A percentile compares a stretch with the other conserved stretches of the same genome.
These are phyloP conservation scores for Xylophagus ater DNA, from an alignment of 2,888 invertebrate genomes.

Conservation along the genomic window DNA sequence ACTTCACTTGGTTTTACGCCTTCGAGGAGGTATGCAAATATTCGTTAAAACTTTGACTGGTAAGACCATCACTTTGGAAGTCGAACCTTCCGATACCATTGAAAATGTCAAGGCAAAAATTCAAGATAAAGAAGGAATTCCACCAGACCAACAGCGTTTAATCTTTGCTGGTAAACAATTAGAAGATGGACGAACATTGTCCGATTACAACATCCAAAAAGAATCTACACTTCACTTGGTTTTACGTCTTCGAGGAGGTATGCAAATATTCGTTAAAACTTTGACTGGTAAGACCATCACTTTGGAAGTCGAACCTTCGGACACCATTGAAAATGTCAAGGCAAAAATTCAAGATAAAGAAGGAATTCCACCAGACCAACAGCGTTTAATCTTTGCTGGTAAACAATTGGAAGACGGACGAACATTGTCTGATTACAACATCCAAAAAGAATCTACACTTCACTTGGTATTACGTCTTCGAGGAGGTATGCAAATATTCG, in stretches of 20 bases:
- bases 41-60: conserved; percentile 27
- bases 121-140: conserved; percentile 14
- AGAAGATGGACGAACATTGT: conserved; percentile 13
- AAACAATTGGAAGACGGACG: conserved; percentile 14
- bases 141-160: conserved; percentile 15
- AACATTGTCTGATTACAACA: conserved; percentile 14
- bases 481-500: conserved; percentile 15
- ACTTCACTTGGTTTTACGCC: conserved; percentile 26
- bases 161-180: conserved; percentile 14
- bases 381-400: conserved; percentile 14
- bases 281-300: conserved; percentile 14
- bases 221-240: conserved; percentile 14
- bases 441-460: conserved; percentile 14
- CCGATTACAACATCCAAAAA: conserved; percentile 15
- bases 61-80: conserved; percentile 26
- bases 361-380: conserved; percentile 14
- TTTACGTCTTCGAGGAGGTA: conserved; percentile 13
- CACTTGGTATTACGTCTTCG: conserved; percentile 15
- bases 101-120: conserved; percentile 15
- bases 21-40: conserved; percentile 25
- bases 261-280: conserved; percentile 15
- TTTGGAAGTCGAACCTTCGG: conserved; percentile 13
- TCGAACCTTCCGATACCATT: conserved; percentile 21
- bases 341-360: conserved; percentile 15
- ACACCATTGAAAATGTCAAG: conserved; percentile 14